Percentiles rank a stretch among this genome's conserved stretches.
Conservation (phyloP, 2,797 vertebrate genomes). For the Antrozous pallidus region DNA sequence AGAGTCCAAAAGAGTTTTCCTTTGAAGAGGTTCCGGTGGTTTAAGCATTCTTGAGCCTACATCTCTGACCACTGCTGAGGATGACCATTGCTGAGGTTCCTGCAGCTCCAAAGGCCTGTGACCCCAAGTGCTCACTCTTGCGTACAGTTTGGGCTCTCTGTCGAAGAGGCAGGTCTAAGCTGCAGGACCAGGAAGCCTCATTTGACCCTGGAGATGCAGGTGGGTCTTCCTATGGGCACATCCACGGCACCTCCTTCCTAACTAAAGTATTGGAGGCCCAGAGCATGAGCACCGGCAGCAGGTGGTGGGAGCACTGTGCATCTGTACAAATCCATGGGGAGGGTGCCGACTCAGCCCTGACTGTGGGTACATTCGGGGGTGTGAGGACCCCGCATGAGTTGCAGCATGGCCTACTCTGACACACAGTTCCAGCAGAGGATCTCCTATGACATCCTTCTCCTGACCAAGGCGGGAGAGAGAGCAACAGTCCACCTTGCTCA, state of each 20-base stretch:
- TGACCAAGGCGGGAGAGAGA: not conserved
- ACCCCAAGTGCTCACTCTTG: not conserved
- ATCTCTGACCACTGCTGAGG: not conserved
- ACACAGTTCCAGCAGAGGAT: not conserved
- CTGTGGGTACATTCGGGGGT: not conserved
- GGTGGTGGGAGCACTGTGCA: rapidly evolving
- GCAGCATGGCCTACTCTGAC: not conserved
- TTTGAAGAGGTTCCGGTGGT: not conserved
- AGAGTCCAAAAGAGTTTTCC: not conserved
- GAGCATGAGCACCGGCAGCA: not conserved
- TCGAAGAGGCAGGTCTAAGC: not conserved
- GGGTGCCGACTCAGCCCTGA: not conserved
- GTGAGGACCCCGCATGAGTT: rapidly evolving
- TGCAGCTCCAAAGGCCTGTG: not conserved
- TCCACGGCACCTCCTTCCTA: not conserved
- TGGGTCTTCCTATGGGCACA: not conserved
- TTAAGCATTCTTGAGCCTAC: not conserved
- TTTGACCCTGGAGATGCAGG: not conserved
- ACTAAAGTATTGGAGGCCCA: rapidly evolving
- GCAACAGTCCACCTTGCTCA: not conserved
- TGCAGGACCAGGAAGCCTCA: not conserved
- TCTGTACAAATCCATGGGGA: rapidly evolving
- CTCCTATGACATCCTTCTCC: not conserved
- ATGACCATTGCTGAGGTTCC: not conserved
- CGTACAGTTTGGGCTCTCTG: not conserved